These are phyloP conservation scores for Tiliacea aurago DNA, from an alignment of 2,888 invertebrate genomes.

Conservation along the genomic window DNA sequence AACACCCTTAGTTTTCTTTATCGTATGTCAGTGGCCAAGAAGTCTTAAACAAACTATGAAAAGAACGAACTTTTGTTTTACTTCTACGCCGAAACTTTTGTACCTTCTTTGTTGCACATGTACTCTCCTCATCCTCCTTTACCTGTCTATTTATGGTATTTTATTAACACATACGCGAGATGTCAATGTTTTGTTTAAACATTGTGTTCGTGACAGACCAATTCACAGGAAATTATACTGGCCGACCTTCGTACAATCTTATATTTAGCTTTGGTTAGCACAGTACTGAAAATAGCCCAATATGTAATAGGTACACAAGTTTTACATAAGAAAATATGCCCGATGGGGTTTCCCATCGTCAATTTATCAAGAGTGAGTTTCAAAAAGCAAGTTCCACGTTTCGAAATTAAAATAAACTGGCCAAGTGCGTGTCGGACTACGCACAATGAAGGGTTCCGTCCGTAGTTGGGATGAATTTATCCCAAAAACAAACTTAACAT, in stretches of 20 bases:
- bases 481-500: too few relatives aligned
- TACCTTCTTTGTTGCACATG: conserved; percentile 4
- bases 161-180: conserved; percentile 62
- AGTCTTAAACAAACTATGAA: not conserved
- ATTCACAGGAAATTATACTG: conserved; percentile 68
- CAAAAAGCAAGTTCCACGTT: not conserved
- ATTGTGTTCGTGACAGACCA: conserved; percentile 71
- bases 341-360: not conserved
- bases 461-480: too few relatives aligned
- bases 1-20: not conserved
- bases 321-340: not conserved
- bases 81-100: not conserved
- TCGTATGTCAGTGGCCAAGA: not conserved
- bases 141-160: conserved; percentile 61
- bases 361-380: not conserved
- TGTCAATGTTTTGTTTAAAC: conserved; percentile 56
- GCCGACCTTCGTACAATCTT: conserved; percentile 60
- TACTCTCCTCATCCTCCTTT: conserved; percentile 32
- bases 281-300: conserved; percentile 47
- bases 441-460: too few relatives aligned
- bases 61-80: not conserved
- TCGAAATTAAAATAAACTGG: too few relatives aligned
- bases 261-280: conserved; percentile 47
- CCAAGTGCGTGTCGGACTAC: too few relatives aligned
- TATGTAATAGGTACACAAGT: conserved; percentile 8